These are phyloP conservation scores for Synanthedon andrenaeformis DNA, from an alignment of 2,888 invertebrate genomes.

Conservation along the genomic window DNA sequence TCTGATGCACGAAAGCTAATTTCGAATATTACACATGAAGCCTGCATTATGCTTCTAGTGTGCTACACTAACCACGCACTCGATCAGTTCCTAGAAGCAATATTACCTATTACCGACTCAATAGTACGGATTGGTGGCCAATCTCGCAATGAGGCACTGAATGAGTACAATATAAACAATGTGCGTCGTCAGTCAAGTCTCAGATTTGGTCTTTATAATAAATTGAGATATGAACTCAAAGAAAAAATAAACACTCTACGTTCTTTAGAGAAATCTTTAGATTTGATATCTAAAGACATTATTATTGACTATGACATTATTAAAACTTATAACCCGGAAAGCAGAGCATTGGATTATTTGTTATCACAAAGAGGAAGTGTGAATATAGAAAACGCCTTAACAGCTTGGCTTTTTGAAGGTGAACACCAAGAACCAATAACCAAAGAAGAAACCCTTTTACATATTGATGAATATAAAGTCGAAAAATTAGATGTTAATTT, in stretches of 20 bases:
- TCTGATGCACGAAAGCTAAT: slow-evolving; percentile 66
- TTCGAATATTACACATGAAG: slow-evolving; percentile 11
- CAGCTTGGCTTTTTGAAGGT: slow-evolving; percentile 37
- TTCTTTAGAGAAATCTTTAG: too few relatives aligned
- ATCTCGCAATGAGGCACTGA: slow-evolving; percentile 64
- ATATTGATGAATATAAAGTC: too few relatives aligned
- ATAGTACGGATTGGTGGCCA: slow-evolving; percentile 79
- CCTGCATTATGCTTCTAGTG: slow-evolving; percentile 75
- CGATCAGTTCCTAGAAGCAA: slow-evolving; percentile 84
- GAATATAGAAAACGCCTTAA: slow-evolving; percentile 18
- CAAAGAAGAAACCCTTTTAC: too few relatives aligned
- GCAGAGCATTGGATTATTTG: slow-evolving; percentile 12
- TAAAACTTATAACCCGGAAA: slow-evolving; percentile 13
- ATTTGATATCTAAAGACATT: too few relatives aligned
- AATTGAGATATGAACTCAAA: slow-evolving; percentile 16
- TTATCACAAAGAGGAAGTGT: slow-evolving; percentile 9
- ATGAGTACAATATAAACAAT: slow-evolving; percentile 52
- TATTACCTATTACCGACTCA: slow-evolving; percentile 66
- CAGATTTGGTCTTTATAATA: not conserved
- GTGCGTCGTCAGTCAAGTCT: slow-evolving; percentile 12
- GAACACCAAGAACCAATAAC: too few relatives aligned
- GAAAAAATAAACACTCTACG: not conserved
- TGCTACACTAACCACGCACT: slow-evolving; percentile 89
- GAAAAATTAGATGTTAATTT: too few relatives aligned
- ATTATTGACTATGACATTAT: too few relatives aligned